Base-by-base conservation (phyloP, 2,113 vertebrate species). In the Globicephala melas region DNA sequence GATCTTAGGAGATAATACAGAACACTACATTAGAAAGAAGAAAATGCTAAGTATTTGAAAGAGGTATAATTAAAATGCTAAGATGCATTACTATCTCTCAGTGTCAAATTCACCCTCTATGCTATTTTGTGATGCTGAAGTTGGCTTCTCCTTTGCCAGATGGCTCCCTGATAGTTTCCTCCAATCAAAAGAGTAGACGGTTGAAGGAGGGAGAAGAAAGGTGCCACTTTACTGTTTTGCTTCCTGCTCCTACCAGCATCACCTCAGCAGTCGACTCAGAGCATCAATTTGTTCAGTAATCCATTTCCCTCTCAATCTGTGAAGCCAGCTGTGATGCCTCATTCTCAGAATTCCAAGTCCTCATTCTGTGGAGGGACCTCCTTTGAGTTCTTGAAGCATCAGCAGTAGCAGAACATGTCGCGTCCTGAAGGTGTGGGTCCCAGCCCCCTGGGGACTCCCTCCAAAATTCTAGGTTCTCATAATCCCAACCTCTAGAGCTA, bases 41-140 rank as follows among this genome's bases (percentile, higher is more conserved):
- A 91, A 83, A 84, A 63, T 58, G 60, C 25, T 95, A 28, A 80
- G 67, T n/a, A 41, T 81, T 31, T 94, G 84, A 81, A 74, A 88
- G 87, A 96, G 36, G 25, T 28, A 55, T 89, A 50, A 96, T 91
- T 86, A 65, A 92, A 94, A 94, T 60, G 44, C 28, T 67, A 76
- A 71, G 50, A 62, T 76, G n/a, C 47, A 28, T 60, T n/a, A 53
- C 44, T 65, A 28, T 85, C 44, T 90, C n/a, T 41, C 26, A 33
- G 20, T 23, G 41, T 81, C 58, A 91, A 80, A 74, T 44, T 58
- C 6, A 73, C 53, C 53, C 21, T 90, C 50, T 62, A 26, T 8
- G 25, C 47, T 89, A 71, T 55, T 83, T 71, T 50, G 6, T 31
- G 55, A 77, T 36, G 26, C 60, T 93, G 36, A 60, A 47, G 18